Percentiles rank a stretch among this genome's conserved stretches.
These are phyloP conservation scores for Chamaetylas fuelleborni DNA, from an alignment of 2,113 vertebrate genomes.

Conservation along the genomic window DNA sequence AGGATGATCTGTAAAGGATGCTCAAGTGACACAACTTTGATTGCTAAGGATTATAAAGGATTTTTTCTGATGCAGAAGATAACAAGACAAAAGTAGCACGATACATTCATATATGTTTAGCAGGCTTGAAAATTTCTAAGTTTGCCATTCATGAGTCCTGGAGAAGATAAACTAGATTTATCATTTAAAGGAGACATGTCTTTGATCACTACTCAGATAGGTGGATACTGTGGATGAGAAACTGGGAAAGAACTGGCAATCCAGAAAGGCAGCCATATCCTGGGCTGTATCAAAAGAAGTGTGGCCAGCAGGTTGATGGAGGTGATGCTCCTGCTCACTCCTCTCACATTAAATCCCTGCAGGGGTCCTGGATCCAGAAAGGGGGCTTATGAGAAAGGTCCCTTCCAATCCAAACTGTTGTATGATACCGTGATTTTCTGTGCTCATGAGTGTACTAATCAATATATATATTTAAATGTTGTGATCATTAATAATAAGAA, in stretches of 20 bases:
- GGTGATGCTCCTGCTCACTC: background rate
- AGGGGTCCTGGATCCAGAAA: background rate
- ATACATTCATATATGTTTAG: background rate
- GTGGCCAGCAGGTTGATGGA: background rate
- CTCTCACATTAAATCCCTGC: fast-evolving
- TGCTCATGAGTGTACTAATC: background rate
- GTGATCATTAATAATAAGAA: background rate
- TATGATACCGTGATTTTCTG: background rate
- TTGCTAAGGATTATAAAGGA: background rate
- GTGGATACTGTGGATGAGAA: background rate
- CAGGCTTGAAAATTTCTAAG: background rate
- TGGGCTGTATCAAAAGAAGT: background rate
- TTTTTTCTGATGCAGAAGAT: background rate
- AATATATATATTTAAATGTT: background rate
- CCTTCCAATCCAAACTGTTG: background rate
- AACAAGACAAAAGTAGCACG: fast-evolving
- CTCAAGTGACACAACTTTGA: background rate
- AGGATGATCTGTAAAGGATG: background rate
- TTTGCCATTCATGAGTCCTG: background rate
- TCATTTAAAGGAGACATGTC: background rate
- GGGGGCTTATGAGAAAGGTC: fast-evolving
- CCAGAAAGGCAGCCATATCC: background rate
- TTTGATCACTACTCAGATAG: background rate
- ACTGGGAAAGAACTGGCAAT: background rate
- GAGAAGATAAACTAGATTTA: background rate